Conservation (phyloP, 92 coral and sea anemone species). For the Actinernus sp. region DNA sequence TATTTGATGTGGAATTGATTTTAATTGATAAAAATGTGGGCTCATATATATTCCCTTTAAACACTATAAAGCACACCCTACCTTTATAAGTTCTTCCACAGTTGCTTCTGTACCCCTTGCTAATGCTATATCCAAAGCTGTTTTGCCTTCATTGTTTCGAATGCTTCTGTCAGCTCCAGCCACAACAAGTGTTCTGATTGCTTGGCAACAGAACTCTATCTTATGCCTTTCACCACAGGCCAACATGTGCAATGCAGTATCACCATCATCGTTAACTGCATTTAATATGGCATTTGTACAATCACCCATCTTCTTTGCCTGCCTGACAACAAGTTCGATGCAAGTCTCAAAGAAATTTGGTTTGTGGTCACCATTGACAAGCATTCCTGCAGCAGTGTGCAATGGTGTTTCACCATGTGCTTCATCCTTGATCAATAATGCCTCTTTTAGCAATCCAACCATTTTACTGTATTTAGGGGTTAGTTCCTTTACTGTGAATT, state of each 20-base stretch:
- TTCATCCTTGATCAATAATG: slow-evolving; percentile 87
- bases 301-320: slow-evolving; percentile 86
- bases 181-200: slow-evolving; percentile 78
- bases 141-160: slow-evolving; percentile 95
- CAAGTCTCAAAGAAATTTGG: slow-evolving; percentile 92
- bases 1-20: too few relatives aligned
- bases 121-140: slow-evolving; percentile 92
- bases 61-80: slow-evolving; percentile 32
- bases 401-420: slow-evolving; percentile 93
- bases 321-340: slow-evolving; percentile 87
- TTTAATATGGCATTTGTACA: slow-evolving; percentile 79
- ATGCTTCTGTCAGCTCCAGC: slow-evolving; percentile 98
- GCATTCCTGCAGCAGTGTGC: slow-evolving; percentile 95
- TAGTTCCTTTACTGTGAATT: slow-evolving; percentile 93
- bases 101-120: slow-evolving; percentile 83
- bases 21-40: too few relatives aligned
- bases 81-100: slow-evolving; percentile 97
- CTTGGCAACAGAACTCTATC: slow-evolving; percentile 92
- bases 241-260: slow-evolving; percentile 90
- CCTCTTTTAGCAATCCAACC: slow-evolving; percentile 82
- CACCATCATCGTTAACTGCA: slow-evolving; percentile 95
- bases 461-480: slow-evolving; percentile 89
- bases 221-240: slow-evolving; percentile 90
- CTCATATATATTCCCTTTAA: too few relatives aligned
- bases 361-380: slow-evolving; percentile 89